Percentiles rank a stretch among this genome's conserved stretches.
These are phyloP conservation scores for Stenopsyche tienmushanensis DNA, from an alignment of 1,140 invertebrate species.

Conservation along the genomic window DNA sequence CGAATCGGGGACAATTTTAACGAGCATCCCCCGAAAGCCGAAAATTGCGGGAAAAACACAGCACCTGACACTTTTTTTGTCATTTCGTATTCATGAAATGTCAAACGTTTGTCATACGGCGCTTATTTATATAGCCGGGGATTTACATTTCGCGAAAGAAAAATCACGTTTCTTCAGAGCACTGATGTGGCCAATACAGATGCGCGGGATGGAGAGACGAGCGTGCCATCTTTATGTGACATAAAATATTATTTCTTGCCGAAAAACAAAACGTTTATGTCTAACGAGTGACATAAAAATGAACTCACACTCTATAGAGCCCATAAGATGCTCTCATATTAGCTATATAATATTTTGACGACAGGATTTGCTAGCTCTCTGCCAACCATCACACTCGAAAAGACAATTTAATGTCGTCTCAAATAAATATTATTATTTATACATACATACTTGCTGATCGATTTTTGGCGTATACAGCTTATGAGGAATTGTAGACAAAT, in stretches of 20 bases:
- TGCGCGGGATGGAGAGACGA: too few species aligned
- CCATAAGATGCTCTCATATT: too few species aligned
- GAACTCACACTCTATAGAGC: neutral
- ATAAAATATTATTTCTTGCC: neutral
- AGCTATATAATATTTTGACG: too few species aligned
- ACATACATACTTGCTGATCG: too few species aligned
- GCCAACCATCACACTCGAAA: too few species aligned
- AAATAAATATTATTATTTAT: too few species aligned
- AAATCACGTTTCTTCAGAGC: constrained; percentile 25
- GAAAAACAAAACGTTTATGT: neutral
- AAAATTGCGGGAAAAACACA: constrained; percentile 20
- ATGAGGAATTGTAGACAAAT: too few species aligned
- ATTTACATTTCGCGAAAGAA: constrained; percentile 22
- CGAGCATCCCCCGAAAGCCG: neutral
- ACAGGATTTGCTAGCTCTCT: too few species aligned
- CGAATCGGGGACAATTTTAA: neutral
- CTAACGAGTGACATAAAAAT: neutral
- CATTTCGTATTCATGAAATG: constrained; percentile 39
- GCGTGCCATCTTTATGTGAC: neutral
- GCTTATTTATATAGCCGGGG: constrained; percentile 27
- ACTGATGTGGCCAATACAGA: neutral
- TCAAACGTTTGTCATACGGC: constrained; percentile 36
- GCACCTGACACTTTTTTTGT: constrained; percentile 30
- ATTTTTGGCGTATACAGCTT: too few species aligned
- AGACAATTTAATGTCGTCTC: too few species aligned